phyloP scores from a whole-genome alignment of 2,797 vertebrate genomes.

The Lithobates pipiens region DNA sequence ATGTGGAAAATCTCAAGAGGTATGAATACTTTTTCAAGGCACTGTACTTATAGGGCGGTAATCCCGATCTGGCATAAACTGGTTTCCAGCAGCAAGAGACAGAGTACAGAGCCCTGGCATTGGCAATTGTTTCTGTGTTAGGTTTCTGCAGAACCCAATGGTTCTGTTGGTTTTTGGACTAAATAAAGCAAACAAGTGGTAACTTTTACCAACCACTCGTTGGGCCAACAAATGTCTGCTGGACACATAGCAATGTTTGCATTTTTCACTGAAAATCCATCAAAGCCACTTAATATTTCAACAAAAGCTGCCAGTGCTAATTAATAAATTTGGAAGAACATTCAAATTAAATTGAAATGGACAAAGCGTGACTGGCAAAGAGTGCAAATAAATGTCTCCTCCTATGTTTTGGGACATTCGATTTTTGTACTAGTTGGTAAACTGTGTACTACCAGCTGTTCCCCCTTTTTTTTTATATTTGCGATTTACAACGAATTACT shows the following conservation, averaged over 20 bases:
- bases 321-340: background rate
- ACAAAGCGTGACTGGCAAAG: constrained; percentile 3
- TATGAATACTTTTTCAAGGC: too few relatives aligned
- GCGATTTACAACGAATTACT: constrained; percentile 42
- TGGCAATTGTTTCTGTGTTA: too few relatives aligned
- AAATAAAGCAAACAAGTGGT: too few relatives aligned
- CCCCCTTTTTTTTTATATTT: constrained; percentile 35
- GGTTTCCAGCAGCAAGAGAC: too few relatives aligned
- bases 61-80: too few relatives aligned
- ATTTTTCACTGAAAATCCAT: background rate
- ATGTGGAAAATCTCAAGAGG: too few relatives aligned
- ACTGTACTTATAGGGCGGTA: too few relatives aligned
- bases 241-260: background rate
- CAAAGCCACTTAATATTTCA: background rate
- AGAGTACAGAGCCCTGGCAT: too few relatives aligned
- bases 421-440: constrained; percentile 31
- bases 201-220: too few relatives aligned
- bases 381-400: background rate
- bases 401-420: constrained; percentile 11
- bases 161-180: too few relatives aligned
- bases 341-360: background rate
- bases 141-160: too few relatives aligned
- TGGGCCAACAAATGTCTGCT: background rate
- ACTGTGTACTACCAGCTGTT: constrained; percentile 46
- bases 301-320: background rate